Evolutionary conservation across 2,797 vertebrate species (phyloP).

Genomic region (Phoeniculus purpureus): DNA sequence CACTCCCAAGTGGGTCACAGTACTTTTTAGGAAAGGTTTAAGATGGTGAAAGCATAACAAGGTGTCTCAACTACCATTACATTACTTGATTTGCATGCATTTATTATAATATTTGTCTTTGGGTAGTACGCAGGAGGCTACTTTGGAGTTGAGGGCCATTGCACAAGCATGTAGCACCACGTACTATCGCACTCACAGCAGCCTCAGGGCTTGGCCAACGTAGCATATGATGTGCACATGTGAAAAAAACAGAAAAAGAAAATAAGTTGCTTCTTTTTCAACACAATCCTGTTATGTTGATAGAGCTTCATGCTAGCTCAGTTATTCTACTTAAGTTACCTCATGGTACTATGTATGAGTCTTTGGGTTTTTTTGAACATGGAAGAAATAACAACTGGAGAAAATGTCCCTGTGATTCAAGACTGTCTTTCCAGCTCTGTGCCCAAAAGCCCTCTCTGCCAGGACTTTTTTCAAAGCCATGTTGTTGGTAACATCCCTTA

Average conservation of each 20-base stretch:
- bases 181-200: not conserved
- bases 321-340: conserved; percentile 2
- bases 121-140: not conserved
- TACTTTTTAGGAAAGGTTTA: conserved; percentile 1
- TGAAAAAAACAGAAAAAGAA: not conserved
- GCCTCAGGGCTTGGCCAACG: not conserved
- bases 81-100: not conserved
- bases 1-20: not conserved
- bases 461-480: not conserved
- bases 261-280: not conserved
- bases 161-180: not conserved
- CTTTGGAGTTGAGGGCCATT: not conserved
- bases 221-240: not conserved
- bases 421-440: not conserved
- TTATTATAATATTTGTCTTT: conserved; percentile 25
- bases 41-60: conserved; percentile 3
- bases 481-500: not conserved
- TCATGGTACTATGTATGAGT: not conserved
- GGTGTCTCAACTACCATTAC: not conserved
- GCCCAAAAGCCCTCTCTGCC: not conserved
- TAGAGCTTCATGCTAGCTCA: not conserved
- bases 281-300: not conserved
- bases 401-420: not conserved
- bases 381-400: not conserved
- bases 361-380: not conserved